These are phyloP conservation scores for Xestobium rufovillosum DNA, from an alignment of 2,888 invertebrate species.

Conservation along the genomic window DNA sequence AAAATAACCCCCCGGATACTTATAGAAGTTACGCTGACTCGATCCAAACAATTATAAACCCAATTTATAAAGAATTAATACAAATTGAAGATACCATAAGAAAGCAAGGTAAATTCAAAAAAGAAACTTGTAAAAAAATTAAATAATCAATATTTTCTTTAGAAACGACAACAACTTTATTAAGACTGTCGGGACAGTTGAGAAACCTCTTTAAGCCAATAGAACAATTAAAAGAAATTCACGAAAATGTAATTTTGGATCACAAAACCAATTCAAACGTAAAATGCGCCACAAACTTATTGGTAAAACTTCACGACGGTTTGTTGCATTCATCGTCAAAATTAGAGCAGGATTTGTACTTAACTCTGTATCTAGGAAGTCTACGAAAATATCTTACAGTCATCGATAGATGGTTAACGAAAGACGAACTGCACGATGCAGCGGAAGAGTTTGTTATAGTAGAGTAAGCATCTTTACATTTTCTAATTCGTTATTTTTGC, in stretches of 20 bases:
- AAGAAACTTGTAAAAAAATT: neutral
- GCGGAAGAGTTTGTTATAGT: constrained; percentile 36
- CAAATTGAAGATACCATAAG: constrained; percentile 32
- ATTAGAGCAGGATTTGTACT: constrained; percentile 35
- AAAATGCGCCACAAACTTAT: constrained; percentile 29
- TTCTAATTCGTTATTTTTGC: neutral
- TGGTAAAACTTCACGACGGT: constrained; percentile 31
- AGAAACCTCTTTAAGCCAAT: constrained; percentile 30
- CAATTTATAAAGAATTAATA: constrained; percentile 30
- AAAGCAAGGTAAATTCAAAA: constrained; percentile 32
- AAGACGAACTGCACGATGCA: constrained; percentile 31
- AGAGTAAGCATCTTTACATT: constrained; percentile 23
- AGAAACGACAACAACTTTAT: constrained; percentile 36
- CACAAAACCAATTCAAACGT: constrained; percentile 23
- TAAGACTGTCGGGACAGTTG: constrained; percentile 31
- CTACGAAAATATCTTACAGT: constrained; percentile 35
- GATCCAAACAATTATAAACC: constrained; percentile 31
- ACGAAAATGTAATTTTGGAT: constrained; percentile 28
- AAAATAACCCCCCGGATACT: constrained; percentile 31
- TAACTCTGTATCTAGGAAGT: constrained; percentile 36
- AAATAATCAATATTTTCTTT: constrained; percentile 21
- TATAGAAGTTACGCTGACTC: constrained; percentile 33
- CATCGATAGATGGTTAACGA: constrained; percentile 37
- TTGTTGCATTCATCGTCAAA: constrained; percentile 30
- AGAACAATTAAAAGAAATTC: constrained; percentile 29